Conservation (phyloP, 2,888 invertebrate genomes). For the Incurvaria masculella region DNA sequence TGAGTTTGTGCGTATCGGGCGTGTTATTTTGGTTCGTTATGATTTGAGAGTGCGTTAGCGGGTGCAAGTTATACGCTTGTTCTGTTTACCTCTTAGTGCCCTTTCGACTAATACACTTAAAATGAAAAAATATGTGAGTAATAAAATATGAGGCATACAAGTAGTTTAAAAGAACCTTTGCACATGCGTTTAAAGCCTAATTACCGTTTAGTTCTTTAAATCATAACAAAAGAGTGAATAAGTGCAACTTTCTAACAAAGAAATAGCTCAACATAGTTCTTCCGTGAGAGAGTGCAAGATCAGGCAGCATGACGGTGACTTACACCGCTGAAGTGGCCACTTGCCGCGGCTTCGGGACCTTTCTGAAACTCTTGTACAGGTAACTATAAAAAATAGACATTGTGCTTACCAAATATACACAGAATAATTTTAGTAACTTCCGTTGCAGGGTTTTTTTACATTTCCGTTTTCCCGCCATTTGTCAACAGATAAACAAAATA, state of each 20-base stretch:
- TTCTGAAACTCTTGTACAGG: conserved; percentile 80
- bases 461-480: no score
- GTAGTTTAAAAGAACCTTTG: conserved; percentile 7
- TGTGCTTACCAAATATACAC: conserved; percentile 5
- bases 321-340: conserved; percentile 86
- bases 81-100: no score
- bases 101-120: no score
- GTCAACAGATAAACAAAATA: no score
- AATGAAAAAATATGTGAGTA: no score
- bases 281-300: conserved; percentile 7
- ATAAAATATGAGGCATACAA: no score
- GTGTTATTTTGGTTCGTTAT: no score
- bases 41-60: no score
- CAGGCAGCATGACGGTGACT: conserved; percentile 71
- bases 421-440: conserved; percentile 1
- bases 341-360: conserved; percentile 82
- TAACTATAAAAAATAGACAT: no score
- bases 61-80: no score
- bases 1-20: no score
- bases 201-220: conserved; percentile 4
- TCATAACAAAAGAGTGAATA: conserved; percentile 2
- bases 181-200: conserved; percentile 5
- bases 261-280: background rate
- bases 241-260: conserved; percentile 3
- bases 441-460: no score